phyloP scores from a whole-genome alignment of 2,113 vertebrate species.

The Grallaria varia region DNA sequence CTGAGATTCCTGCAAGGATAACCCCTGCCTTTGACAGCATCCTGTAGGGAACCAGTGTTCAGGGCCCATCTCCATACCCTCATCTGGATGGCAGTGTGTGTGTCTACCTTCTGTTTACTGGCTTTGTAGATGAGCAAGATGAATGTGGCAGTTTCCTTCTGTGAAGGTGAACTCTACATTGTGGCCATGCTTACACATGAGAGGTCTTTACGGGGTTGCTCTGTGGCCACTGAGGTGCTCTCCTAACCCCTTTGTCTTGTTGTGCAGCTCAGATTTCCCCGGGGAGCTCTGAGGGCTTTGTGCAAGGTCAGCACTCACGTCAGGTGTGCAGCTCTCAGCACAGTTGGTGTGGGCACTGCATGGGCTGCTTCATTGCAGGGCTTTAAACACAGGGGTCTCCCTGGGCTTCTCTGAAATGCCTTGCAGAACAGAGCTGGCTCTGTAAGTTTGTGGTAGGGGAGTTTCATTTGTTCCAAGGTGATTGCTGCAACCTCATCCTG shows the following conservation, averaged over 20 bases:
- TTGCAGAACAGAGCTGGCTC: background rate
- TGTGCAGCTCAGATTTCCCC: background rate
- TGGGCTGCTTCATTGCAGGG: background rate
- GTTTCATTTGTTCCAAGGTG: background rate
- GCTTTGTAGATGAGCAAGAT: background rate
- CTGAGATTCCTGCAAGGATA: background rate
- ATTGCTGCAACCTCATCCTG: background rate
- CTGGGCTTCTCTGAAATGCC: background rate
- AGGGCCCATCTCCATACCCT: background rate
- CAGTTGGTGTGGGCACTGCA: background rate
- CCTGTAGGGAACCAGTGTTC: background rate
- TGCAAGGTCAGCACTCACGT: background rate
- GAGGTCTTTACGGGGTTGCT: background rate
- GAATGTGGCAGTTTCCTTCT: background rate
- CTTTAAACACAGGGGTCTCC: background rate
- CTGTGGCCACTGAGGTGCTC: background rate
- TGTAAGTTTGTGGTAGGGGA: background rate
- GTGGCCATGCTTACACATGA: background rate
- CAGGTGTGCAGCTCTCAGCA: background rate
- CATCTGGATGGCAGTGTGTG: background rate
- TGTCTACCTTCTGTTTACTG: background rate
- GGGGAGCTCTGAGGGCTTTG: background rate
- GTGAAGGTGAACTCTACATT: background rate
- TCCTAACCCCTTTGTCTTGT: background rate
- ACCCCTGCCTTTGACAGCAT: background rate